Evolutionary conservation across 2,888 invertebrate genomes (phyloP).

Genomic region (Thymelicus sylvestris): DNA sequence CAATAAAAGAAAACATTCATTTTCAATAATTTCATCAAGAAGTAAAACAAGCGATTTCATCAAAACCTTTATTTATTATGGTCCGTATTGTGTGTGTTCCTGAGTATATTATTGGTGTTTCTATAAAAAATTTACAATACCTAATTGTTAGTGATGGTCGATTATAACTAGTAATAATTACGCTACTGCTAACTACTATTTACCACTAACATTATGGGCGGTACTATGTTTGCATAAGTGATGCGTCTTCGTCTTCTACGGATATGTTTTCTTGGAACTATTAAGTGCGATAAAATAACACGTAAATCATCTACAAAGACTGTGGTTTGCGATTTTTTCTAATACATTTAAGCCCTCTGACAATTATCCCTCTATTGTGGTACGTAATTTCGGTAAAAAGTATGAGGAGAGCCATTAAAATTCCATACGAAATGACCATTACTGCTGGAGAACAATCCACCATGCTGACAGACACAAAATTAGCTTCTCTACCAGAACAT

Average conservation of each 20-base stretch:
- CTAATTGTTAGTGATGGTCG: conserved; percentile 18
- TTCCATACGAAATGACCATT: conserved; percentile 67
- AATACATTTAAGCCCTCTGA: conserved; percentile 2
- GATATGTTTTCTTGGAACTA: conserved; percentile 1
- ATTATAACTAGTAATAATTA: conserved; percentile 17
- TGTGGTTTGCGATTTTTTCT: not conserved
- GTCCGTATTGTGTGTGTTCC: not conserved
- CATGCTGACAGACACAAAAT: conserved; percentile 87
- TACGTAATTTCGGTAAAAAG: conserved; percentile 58
- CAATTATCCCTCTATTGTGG: conserved; percentile 50
- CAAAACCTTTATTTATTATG: not conserved
- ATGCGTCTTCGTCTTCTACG: conserved; percentile 3
- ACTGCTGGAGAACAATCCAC: conserved; percentile 84
- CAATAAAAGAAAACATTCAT: conserved; percentile 8
- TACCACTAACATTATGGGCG: conserved; percentile 16
- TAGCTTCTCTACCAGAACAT: conserved; percentile 85
- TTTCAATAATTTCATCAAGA: not conserved
- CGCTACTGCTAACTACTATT: not conserved
- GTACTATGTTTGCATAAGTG: conserved; percentile 14
- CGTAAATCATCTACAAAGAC: too few relatives aligned
- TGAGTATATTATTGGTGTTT: not conserved
- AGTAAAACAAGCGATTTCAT: not conserved
- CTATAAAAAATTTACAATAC: conserved; percentile 4
- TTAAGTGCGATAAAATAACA: not conserved
- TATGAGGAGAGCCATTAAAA: conserved; percentile 55